Percentiles rank a stretch among this genome's conserved stretches.
These are phyloP conservation scores for Craterocephalus amniculus DNA, from an alignment of 2,797 vertebrate species.

Conservation along the genomic window DNA sequence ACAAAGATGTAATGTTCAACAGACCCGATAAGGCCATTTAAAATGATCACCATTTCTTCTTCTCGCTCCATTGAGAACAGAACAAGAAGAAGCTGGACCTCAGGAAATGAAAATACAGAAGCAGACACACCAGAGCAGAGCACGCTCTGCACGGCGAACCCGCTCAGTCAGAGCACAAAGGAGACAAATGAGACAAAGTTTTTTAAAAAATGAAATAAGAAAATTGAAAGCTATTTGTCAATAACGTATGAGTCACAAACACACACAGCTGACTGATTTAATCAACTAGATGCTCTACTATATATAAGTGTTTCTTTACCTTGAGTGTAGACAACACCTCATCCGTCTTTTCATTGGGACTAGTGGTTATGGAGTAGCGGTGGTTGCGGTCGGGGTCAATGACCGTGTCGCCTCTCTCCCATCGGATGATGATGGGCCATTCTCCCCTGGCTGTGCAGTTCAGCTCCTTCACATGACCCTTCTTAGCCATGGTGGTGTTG, in stretches of 20 bases:
- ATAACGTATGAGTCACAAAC: conserved; percentile 17
- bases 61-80: background rate
- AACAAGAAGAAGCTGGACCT: background rate
- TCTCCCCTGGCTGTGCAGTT: conserved; percentile 97
- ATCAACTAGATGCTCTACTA: conserved; percentile 25
- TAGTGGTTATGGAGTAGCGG: conserved; percentile 93
- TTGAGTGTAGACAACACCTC: conserved; percentile 97
- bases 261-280: conserved; percentile 31
- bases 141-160: background rate
- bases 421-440: conserved; percentile 98
- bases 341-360: conserved; percentile 95
- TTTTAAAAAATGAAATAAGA: background rate
- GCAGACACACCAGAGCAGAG: background rate
- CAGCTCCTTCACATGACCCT: conserved; percentile 95
- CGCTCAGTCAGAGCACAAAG: background rate
- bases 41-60: background rate
- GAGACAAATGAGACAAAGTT: background rate
- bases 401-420: conserved; percentile 97
- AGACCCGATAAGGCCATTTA: background rate
- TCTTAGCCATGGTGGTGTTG: conserved; percentile 98
- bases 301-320: conserved; percentile 77
- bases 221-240: conserved; percentile 26
- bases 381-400: conserved; percentile 96
- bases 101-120: background rate
- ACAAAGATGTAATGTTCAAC: background rate